Evolutionary conservation across 1,140 invertebrate genomes (phyloP).

Genomic region (Drosophila biarmipes): DNA sequence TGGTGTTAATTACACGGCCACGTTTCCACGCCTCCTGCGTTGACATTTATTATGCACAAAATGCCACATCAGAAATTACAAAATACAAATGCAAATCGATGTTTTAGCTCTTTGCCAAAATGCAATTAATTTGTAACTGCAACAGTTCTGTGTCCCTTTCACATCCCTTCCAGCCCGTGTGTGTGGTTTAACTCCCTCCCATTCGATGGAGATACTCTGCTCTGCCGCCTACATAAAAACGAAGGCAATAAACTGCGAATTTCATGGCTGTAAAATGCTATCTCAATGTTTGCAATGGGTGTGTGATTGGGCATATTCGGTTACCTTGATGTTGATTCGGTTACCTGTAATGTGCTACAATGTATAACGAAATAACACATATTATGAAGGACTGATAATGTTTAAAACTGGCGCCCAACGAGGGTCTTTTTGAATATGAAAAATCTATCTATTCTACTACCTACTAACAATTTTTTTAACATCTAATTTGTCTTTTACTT

Average conservation of each 20-base stretch:
- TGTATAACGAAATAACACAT: background rate
- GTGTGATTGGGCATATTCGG: conserved; percentile 9
- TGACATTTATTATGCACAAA: conserved; percentile 59
- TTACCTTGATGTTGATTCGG: background rate
- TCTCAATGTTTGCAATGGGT: conserved; percentile 51
- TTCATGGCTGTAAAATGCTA: conserved; percentile 62
- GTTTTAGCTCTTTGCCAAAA: conserved; percentile 47
- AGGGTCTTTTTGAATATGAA: background rate
- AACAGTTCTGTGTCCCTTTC: conserved; percentile 26
- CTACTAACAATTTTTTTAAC: background rate
- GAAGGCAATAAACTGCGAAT: conserved; percentile 64
- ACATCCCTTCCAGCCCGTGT: background rate
- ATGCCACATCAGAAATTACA: conserved; percentile 42
- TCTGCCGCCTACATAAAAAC: conserved; percentile 42
- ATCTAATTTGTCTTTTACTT: background rate
- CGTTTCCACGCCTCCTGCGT: conserved; percentile 1
- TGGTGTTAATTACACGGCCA: conserved; percentile 71
- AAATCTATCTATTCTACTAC: background rate
- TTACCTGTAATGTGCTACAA: background rate
- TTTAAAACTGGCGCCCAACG: background rate
- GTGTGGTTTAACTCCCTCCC: conserved; percentile 5
- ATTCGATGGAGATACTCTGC: conserved; percentile 1
- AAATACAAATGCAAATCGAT: conserved; percentile 61
- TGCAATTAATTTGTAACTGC: conserved; percentile 59
- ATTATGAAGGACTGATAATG: too few species aligned